phyloP scores from a whole-genome alignment of 2,888 invertebrate genomes.

The Ferdinandea cuprea region DNA sequence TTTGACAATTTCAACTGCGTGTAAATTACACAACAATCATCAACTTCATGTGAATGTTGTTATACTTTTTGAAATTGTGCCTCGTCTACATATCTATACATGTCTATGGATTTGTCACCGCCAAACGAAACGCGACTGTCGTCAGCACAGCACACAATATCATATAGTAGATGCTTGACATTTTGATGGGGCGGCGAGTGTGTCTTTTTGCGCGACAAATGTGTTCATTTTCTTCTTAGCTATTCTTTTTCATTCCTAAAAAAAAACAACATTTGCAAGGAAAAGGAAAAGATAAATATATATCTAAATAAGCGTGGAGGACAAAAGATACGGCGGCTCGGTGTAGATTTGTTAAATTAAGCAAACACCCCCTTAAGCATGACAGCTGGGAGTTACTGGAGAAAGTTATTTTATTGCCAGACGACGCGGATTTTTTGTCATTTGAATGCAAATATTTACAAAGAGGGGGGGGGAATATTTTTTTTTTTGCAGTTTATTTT shows the following conservation, averaged over 20 bases:
- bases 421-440: constrained; percentile 30
- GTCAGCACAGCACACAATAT: too few species aligned
- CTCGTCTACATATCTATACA: background rate
- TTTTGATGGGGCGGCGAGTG: constrained; percentile 20
- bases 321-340: constrained; percentile 13
- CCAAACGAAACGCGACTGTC: too few species aligned
- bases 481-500: background rate
- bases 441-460: constrained; percentile 43
- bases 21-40: constrained; percentile 60
- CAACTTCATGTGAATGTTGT: constrained; percentile 17
- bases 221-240: background rate
- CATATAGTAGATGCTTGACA: constrained; percentile 24
- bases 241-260: background rate
- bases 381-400: constrained; percentile 18
- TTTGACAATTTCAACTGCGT: constrained; percentile 65
- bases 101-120: constrained; percentile 3
- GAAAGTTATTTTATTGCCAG: constrained; percentile 30
- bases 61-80: background rate
- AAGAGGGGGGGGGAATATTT: background rate
- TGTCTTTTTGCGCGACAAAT: background rate
- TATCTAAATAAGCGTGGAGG: constrained; percentile 22
- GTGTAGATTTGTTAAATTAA: constrained; percentile 63
- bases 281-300: constrained; percentile 46
- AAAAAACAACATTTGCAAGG: too few species aligned
- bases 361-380: constrained; percentile 39